Conservation (phyloP, 1,140 invertebrate genomes). For the Cherax quadricarinatus region DNA sequence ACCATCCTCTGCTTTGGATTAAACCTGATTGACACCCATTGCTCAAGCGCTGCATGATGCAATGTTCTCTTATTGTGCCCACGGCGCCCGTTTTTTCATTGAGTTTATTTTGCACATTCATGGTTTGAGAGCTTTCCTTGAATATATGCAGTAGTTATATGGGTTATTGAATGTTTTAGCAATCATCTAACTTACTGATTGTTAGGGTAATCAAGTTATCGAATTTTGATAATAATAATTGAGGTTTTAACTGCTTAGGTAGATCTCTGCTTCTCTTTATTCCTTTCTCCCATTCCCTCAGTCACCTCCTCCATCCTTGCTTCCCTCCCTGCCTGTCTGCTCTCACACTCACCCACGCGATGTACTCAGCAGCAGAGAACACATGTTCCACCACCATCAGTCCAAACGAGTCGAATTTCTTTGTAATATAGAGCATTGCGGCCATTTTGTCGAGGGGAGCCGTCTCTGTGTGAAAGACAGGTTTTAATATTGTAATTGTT, state of each 20-base stretch:
- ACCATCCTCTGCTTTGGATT: too few relatives aligned
- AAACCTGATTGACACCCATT: too few relatives aligned
- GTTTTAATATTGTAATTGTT: too few relatives aligned
- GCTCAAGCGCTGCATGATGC: too few relatives aligned
- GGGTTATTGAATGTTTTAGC: not conserved
- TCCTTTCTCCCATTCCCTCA: too few relatives aligned
- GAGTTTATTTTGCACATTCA: too few relatives aligned
- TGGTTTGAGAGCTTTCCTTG: too few relatives aligned
- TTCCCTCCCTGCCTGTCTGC: too few relatives aligned
- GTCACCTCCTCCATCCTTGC: too few relatives aligned
- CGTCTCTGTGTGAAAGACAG: not conserved
- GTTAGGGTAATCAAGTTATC: not conserved
- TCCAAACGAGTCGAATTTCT: constrained; percentile 45
- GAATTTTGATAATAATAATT: not conserved
- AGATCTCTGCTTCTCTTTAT: not conserved
- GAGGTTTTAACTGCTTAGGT: not conserved
- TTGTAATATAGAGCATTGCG: constrained; percentile 35
- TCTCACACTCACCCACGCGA: constrained; percentile 37
- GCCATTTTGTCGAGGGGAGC: constrained; percentile 4
- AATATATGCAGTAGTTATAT: not conserved
- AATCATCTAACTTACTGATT: not conserved
- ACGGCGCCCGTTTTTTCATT: too few relatives aligned
- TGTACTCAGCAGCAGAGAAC: constrained; percentile 44
- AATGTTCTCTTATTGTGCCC: too few relatives aligned
- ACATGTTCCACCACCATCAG: constrained; percentile 62